phyloP scores from a whole-genome alignment of 2,797 vertebrate genomes.

The Phalloptychus januarius region DNA sequence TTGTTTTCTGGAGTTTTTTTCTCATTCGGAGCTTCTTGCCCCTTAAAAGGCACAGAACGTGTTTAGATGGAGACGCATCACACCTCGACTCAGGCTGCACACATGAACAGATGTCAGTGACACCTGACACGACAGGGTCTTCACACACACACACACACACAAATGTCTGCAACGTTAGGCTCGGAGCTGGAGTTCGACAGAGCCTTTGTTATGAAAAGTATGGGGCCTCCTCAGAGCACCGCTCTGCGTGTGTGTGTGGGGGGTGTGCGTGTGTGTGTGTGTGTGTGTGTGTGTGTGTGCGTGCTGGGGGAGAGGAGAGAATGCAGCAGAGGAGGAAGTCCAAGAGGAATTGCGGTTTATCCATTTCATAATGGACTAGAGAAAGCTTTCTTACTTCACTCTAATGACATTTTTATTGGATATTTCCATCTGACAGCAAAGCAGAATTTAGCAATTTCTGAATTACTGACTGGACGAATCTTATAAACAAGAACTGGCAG shows the following conservation, averaged over 20 bases:
- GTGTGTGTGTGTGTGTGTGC: no score
- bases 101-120: conserved; percentile 77
- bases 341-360: conserved; percentile 31
- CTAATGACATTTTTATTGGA: neutral
- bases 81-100: conserved; percentile 13
- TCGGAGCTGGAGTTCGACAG: conserved; percentile 64
- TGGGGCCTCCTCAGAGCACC: conserved; percentile 57
- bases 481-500: conserved; percentile 17
- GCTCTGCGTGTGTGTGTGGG: neutral
- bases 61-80: neutral
- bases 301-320: neutral
- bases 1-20: conserved; percentile 63
- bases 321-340: conserved; percentile 20
- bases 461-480: conserved; percentile 40
- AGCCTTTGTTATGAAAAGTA: conserved; percentile 82
- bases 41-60: conserved; percentile 35
- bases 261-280: no score
- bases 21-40: conserved; percentile 1
- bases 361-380: conserved; percentile 34
- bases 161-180: conserved; percentile 28
- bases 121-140: conserved; percentile 75
- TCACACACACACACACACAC: conserved; percentile 38
- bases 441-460: conserved; percentile 44
- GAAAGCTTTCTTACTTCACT: conserved; percentile 36
- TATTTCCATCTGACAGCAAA: neutral